phyloP scores from a whole-genome alignment of 64 coral and sea anemone genomes.

The Anthopleura sola region DNA sequence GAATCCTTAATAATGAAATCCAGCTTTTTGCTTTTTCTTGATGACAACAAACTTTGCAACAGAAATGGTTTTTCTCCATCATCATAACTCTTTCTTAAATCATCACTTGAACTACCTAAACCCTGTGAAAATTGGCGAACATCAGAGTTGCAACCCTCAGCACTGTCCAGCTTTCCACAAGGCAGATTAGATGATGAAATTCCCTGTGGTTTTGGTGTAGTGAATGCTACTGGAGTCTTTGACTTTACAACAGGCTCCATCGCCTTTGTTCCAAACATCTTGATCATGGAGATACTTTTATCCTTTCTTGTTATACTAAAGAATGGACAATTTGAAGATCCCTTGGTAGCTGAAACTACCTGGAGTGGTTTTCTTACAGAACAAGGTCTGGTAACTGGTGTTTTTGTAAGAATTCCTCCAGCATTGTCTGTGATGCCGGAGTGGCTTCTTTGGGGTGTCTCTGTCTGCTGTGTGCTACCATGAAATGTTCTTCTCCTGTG shows the following conservation, averaged over 20 bases:
- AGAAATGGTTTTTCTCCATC: neutral
- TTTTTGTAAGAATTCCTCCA: neutral
- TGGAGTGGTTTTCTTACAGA: conserved; percentile 18
- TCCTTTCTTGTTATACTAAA: neutral
- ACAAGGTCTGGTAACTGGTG: neutral
- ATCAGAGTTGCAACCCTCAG: neutral
- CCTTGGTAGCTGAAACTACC: neutral
- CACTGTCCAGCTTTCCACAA: neutral
- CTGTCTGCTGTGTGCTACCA: neutral
- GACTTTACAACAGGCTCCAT: neutral
- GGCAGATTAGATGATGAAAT: neutral
- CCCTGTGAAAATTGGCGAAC: neutral
- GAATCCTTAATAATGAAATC: conserved; percentile 1
- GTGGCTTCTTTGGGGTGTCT: neutral
- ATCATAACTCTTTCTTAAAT: neutral
- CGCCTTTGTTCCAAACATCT: neutral
- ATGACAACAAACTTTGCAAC: neutral
- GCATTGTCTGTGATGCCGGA: neutral
- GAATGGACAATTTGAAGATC: neutral
- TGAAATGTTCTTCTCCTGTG: neutral
- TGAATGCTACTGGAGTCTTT: neutral
- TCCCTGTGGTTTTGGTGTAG: neutral
- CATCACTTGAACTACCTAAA: neutral
- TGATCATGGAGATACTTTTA: neutral
- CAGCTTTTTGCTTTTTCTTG: neutral